Percentiles rank a stretch among this genome's conserved stretches.
Evolutionary conservation across 2,797 vertebrate genomes (phyloP).

Genomic region (Sylvilagus floridanus): DNA sequence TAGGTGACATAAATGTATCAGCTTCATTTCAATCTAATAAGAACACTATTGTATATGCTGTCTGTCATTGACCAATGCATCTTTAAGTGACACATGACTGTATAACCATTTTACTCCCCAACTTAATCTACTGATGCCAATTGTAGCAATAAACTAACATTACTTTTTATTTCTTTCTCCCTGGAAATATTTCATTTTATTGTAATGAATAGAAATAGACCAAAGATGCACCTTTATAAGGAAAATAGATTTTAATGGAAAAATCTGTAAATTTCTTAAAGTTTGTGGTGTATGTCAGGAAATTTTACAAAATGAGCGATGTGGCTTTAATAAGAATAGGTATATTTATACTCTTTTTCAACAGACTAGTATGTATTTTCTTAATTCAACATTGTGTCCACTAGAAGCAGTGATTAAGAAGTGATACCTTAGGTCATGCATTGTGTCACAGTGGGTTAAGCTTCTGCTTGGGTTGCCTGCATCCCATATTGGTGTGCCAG

Average conservation of each 20-base stretch:
- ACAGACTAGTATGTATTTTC: background rate
- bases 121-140: background rate
- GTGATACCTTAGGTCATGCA: too few relatives aligned
- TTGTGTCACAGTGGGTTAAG: too few relatives aligned
- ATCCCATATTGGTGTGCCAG: too few relatives aligned
- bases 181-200: background rate
- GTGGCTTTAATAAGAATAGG: background rate
- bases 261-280: background rate
- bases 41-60: too few relatives aligned
- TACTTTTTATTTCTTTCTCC: background rate
- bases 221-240: background rate
- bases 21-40: too few relatives aligned
- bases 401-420: background rate
- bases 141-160: background rate
- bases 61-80: too few relatives aligned
- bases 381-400: background rate
- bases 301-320: background rate
- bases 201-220: background rate
- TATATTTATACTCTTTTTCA: background rate
- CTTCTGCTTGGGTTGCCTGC: too few relatives aligned
- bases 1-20: too few relatives aligned
- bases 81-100: too few relatives aligned
- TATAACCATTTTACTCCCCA: fast-evolving
- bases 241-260: background rate
- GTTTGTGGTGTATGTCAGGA: background rate